Conservation (phyloP, 2,113 vertebrate species). For the Lepidothrix coronata region DNA sequence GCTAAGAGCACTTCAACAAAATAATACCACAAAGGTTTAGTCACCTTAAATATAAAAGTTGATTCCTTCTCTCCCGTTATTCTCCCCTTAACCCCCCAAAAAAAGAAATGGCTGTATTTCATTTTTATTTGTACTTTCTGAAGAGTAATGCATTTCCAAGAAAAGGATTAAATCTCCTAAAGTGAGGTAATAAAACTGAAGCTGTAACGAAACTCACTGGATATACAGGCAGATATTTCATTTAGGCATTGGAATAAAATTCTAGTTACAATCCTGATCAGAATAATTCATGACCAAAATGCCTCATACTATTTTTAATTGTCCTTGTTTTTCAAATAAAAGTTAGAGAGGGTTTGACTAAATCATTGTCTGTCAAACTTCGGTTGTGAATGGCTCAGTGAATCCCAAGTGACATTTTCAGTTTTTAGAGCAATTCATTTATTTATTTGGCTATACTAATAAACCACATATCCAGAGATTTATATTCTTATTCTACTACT, state of each 20-base stretch:
- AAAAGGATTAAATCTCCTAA: slow-evolving; percentile 51
- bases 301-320: slow-evolving; percentile 60
- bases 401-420: slow-evolving; percentile 3
- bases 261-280: slow-evolving; percentile 33
- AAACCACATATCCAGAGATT: slow-evolving; percentile 13
- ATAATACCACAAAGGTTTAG: not conserved
- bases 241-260: slow-evolving; percentile 45
- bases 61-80: not conserved
- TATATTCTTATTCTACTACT: not conserved
- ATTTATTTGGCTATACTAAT: slow-evolving; percentile 20
- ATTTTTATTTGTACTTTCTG: slow-evolving; percentile 56
- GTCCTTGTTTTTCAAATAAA: slow-evolving; percentile 56
- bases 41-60: not conserved
- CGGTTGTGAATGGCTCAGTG: not conserved
- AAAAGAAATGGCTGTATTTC: not conserved
- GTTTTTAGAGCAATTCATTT: slow-evolving; percentile 51
- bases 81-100: not conserved
- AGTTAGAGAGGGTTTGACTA: slow-evolving; percentile 36
- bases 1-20: not conserved
- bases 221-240: slow-evolving; percentile 54
- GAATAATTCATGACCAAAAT: slow-evolving; percentile 63
- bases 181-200: slow-evolving; percentile 50
- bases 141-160: slow-evolving; percentile 31
- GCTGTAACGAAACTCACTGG: slow-evolving; percentile 52
- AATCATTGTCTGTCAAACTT: slow-evolving; percentile 16